phyloP scores from a whole-genome alignment of 2,888 invertebrate genomes.

The Drosophila quasianomalipes region DNA sequence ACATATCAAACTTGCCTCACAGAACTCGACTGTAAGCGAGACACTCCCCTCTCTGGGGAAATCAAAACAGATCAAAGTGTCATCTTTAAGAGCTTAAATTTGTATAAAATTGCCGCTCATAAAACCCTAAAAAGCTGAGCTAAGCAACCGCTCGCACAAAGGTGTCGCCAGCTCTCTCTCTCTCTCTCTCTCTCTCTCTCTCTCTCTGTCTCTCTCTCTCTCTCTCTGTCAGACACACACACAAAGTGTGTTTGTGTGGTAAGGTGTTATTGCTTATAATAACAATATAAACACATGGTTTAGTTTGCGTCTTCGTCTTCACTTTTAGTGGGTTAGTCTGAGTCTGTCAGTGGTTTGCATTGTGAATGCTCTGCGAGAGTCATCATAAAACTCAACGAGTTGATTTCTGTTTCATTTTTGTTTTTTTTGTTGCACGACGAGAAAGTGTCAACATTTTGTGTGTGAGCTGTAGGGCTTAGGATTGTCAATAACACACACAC shows the following conservation, averaged over 20 bases:
- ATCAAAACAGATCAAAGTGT: conserved; percentile 85
- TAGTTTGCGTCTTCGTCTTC: conserved; percentile 37
- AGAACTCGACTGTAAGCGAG: conserved; percentile 17
- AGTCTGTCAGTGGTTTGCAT: conserved; percentile 33
- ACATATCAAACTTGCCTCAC: conserved; percentile 35
- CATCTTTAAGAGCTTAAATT: conserved; percentile 85
- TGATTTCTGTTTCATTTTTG: conserved; percentile 11
- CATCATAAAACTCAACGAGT: conserved; percentile 46
- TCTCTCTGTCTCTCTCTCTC: not conserved
- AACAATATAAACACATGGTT: conserved; percentile 66
- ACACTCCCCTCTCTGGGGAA: conserved; percentile 76
- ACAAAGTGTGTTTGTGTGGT: not conserved
- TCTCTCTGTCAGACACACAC: not conserved
- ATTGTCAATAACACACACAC: conserved; percentile 33
- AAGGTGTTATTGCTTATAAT: conserved; percentile 52
- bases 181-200: not conserved
- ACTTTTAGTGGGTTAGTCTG: conserved; percentile 44
- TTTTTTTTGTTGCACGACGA: conserved; percentile 8
- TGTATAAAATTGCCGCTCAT: conserved; percentile 83
- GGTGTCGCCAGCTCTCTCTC: conserved; percentile 36
- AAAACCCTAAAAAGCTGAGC: conserved; percentile 62
- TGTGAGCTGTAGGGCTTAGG: conserved; percentile 30
- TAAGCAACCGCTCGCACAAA: conserved; percentile 50
- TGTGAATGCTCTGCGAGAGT: conserved; percentile 27
- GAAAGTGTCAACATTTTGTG: conserved; percentile 51